Conservation (phyloP, 2,113 vertebrate species). For the Tinamus guttatus region DNA sequence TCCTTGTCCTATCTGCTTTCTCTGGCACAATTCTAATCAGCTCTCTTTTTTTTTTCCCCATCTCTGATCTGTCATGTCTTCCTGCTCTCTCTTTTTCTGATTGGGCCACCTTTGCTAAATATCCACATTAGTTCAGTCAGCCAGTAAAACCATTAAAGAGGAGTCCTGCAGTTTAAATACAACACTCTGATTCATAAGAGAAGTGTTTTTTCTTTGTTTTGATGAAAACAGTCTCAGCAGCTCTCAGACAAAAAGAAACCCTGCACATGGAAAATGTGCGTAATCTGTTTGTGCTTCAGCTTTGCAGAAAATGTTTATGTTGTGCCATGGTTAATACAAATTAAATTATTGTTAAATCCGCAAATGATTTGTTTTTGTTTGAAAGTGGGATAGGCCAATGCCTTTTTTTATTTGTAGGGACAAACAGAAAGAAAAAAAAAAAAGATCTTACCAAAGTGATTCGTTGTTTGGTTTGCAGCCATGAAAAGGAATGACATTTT, state of each 20-base stretch:
- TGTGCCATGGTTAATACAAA: slow-evolving; percentile 46
- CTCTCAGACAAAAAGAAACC: neutral
- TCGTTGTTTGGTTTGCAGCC: slow-evolving; percentile 51
- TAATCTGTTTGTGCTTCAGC: slow-evolving; percentile 65
- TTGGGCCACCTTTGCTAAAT: slow-evolving; percentile 7
- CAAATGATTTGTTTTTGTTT: slow-evolving; percentile 49
- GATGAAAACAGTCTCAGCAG: slow-evolving; percentile 64
- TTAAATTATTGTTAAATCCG: slow-evolving; percentile 37
- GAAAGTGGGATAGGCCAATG: neutral
- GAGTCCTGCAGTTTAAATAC: slow-evolving; percentile 30
- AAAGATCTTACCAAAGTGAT: slow-evolving; percentile 31
- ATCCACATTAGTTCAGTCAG: slow-evolving; percentile 20
- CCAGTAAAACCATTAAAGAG: slow-evolving; percentile 27
- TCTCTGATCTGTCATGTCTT: neutral
- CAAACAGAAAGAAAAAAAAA: slow-evolving; percentile 17
- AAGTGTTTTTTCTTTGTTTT: slow-evolving; percentile 66
- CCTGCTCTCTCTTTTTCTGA: neutral
- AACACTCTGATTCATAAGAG: slow-evolving; percentile 60
- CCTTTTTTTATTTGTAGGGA: slow-evolving; percentile 17
- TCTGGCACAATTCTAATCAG: neutral
- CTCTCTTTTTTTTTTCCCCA: neutral
- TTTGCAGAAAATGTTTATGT: slow-evolving; percentile 65
- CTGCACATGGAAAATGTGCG: slow-evolving; percentile 63
- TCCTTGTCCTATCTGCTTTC: neutral
- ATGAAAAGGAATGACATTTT: slow-evolving; percentile 15